These are phyloP conservation scores for Synchiropus splendidus DNA, from an alignment of 2,113 vertebrate genomes.

Conservation along the genomic window DNA sequence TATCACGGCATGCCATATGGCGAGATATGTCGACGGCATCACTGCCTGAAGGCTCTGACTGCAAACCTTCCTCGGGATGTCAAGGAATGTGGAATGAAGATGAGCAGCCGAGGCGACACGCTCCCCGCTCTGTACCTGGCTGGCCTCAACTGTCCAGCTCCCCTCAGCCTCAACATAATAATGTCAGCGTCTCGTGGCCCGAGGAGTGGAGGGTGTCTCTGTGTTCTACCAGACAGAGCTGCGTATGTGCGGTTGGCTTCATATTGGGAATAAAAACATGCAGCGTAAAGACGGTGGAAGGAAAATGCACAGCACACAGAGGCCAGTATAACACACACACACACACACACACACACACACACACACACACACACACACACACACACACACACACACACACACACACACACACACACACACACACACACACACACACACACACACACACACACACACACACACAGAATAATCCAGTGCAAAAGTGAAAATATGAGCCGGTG, in stretches of 20 bases:
- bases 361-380: constrained; percentile 3
- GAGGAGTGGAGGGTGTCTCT: too few species aligned
- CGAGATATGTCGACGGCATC: constrained; percentile 33
- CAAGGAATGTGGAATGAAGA: constrained; percentile 39
- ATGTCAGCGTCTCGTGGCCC: too few species aligned
- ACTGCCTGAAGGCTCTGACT: constrained; percentile 37
- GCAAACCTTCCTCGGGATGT: constrained; percentile 43
- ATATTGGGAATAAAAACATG: constrained; percentile 1
- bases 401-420: constrained; percentile 1
- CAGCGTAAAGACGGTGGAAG: not conserved
- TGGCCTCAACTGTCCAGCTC: too few species aligned
- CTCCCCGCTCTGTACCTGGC: constrained; percentile 54
- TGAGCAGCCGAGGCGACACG: constrained; percentile 5
- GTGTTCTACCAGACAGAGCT: too few species aligned
- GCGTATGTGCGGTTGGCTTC: too few species aligned
- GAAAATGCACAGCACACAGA: too few species aligned
- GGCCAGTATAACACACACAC: too few species aligned
- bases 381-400: constrained; percentile 1
- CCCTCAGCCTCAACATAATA: too few species aligned
- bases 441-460: constrained; percentile 1
- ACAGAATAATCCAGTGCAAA: constrained; percentile 5
- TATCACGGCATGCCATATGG: constrained; percentile 39
- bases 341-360: constrained; percentile 1
- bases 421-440: constrained; percentile 3
- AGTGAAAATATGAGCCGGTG: not conserved